Evolutionary conservation across 2,113 vertebrate genomes (phyloP).

Genomic region (Crotophaga sulcirostris): DNA sequence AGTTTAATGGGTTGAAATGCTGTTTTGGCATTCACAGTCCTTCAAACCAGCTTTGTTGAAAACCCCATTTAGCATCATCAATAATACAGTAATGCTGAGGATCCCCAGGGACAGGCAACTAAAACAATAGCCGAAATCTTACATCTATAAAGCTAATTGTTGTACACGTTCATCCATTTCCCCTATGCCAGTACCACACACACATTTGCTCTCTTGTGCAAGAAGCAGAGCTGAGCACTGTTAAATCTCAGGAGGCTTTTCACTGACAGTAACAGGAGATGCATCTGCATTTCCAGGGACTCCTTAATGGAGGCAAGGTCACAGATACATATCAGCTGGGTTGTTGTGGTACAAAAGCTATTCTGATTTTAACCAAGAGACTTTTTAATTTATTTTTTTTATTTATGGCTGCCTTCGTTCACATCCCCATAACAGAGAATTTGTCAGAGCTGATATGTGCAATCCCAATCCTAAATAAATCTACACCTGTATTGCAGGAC

Average conservation of each 20-base stretch:
- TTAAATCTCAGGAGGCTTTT: not conserved
- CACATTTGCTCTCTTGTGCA: not conserved
- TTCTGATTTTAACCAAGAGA: not conserved
- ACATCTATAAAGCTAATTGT: slow-evolving; percentile 33
- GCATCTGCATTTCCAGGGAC: not conserved
- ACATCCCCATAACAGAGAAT: accelerated
- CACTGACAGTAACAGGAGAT: not conserved
- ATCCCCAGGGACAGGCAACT: slow-evolving; percentile 2
- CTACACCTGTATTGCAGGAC: not conserved
- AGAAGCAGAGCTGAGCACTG: not conserved
- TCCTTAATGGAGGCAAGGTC: not conserved
- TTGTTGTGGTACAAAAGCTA: not conserved
- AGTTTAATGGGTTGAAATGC: slow-evolving; percentile 52
- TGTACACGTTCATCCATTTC: not conserved
- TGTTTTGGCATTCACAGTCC: slow-evolving; percentile 25
- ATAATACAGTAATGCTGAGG: not conserved
- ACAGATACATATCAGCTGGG: not conserved
- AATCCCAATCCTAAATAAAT: not conserved
- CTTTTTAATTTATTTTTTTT: not conserved
- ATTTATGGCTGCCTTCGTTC: not conserved
- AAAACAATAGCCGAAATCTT: slow-evolving; percentile 22
- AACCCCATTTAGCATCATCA: slow-evolving; percentile 51
- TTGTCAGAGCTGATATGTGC: not conserved
- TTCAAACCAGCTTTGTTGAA: slow-evolving; percentile 48
- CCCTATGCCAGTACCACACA: slow-evolving; percentile 7